A percentile compares a stretch with the other conserved stretches of the same genome.
Evolutionary conservation across 23 tunicate species (phyloP).

Genomic region (Trididemnum clinides): DNA sequence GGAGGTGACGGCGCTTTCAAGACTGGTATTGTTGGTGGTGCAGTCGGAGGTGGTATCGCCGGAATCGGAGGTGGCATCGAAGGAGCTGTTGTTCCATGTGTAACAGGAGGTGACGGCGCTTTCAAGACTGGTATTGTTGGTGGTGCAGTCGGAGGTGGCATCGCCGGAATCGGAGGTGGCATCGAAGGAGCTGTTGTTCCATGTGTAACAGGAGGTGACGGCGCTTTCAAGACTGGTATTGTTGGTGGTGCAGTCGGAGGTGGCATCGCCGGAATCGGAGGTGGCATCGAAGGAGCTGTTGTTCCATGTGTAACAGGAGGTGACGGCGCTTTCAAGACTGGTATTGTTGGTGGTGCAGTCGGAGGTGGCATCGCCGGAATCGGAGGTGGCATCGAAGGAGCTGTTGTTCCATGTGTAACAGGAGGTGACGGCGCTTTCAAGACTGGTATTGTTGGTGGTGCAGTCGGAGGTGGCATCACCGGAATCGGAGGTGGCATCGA

Average conservation of each 20-base stretch:
- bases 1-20: not conserved
- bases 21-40: not conserved
- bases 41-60: not conserved
- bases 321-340: not conserved
- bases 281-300: not conserved
- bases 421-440: too few relatives aligned
- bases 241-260: not conserved
- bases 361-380: not conserved
- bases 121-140: not conserved
- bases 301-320: constrained; percentile 8
- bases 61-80: too few relatives aligned
- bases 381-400: not conserved
- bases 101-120: not conserved
- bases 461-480: too few relatives aligned
- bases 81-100: constrained; percentile 3
- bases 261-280: not conserved
- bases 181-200: too few relatives aligned
- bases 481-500: too few relatives aligned
- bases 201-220: not conserved
- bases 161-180: not conserved
- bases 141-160: not conserved
- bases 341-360: not conserved
- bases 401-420: not conserved
- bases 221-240: not conserved
- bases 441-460: too few relatives aligned